Base-by-base conservation (phyloP, 2,888 invertebrate genomes). In the Andrena chrysosceles region DNA sequence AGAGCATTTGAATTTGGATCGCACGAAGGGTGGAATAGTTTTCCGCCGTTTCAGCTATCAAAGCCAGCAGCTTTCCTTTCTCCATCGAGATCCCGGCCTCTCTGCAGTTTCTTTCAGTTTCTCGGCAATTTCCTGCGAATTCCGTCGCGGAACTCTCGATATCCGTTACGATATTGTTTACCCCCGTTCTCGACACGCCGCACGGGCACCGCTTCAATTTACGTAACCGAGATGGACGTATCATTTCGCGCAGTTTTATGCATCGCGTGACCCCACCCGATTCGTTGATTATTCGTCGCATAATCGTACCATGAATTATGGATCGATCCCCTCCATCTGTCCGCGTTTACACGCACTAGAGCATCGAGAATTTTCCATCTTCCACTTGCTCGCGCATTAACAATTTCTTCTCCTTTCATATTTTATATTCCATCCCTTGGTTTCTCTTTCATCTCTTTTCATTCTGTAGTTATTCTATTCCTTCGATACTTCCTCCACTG, bases 241-340 rank as follows among this genome's bases (percentile, higher is more conserved):
- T 59, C 56, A 52, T 52, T 49, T 20, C 71, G n/a, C 26, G 63
- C 48, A 63, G 59, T 81, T 81, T 81, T 74, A 75, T 82, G 85
- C 73, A 78, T 62, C 70, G 78, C 73, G 71, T 74, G 84, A 69
- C 75, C 77, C 74, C 70, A 59, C 64, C 66, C 56, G 59, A 49
- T 64, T 81, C 52, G 31, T 74, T 76, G 75, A 85, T 76, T 82
- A 74, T 82, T 77, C 72, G 63, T 68, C 42, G 56, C 71, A 78
- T 78, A 82, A 76, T 78, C 66, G 71, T 62, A 77, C 59, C 74
- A 79, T 84, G 85, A 85, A 85, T 85, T 85, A 85, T 83, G 79
- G 73, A 85, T 83, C 64, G 71, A 63, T 74, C 35, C 71, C 23
- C 72, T 68, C 67, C 82, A 35, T 70, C 69, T 64, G 60, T 54